Conservation (phyloP, 37 sponge, comb jelly and placozoan genomes). For the Bolinopsis microptera region DNA sequence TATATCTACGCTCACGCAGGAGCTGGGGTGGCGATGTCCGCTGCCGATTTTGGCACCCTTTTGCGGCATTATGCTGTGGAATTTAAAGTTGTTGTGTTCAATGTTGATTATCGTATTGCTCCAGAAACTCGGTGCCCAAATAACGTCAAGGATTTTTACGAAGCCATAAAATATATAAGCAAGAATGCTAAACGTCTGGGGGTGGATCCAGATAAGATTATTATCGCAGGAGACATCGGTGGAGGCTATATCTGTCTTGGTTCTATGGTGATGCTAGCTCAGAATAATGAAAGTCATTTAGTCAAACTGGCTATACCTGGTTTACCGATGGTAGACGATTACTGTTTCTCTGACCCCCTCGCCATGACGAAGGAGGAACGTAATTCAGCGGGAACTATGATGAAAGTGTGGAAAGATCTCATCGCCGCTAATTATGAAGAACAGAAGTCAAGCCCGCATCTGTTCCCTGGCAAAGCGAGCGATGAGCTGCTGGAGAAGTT, state of each 20-base stretch:
- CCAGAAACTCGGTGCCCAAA: constrained; percentile 19
- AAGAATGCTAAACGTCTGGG: constrained; percentile 12
- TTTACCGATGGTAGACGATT: constrained; percentile 37
- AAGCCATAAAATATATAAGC: background rate
- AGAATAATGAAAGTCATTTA: background rate
- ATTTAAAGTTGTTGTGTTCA: background rate
- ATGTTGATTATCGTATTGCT: constrained; percentile 16
- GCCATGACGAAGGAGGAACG: constrained; percentile 20
- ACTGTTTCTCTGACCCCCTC: constrained; percentile 28
- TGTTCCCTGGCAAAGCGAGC: constrained; percentile 26
- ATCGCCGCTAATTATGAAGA: constrained; percentile 10
- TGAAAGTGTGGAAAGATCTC: background rate
- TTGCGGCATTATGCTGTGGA: background rate
- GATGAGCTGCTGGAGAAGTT: constrained; percentile 21
- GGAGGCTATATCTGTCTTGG: too few species aligned
- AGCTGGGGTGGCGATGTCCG: background rate
- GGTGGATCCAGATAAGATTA: background rate
- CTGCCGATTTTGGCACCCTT: background rate
- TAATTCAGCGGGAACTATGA: background rate
- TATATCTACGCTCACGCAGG: background rate
- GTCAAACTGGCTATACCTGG: constrained; percentile 16
- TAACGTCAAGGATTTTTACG: constrained; percentile 47
- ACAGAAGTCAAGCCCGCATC: constrained; percentile 24
- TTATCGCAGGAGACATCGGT: background rate
- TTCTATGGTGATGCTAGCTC: constrained; percentile 6